Percentiles rank a stretch among this genome's conserved stretches.
Evolutionary conservation across 2,888 invertebrate species (phyloP).

Genomic region (Lasioglossum marginatum): DNA sequence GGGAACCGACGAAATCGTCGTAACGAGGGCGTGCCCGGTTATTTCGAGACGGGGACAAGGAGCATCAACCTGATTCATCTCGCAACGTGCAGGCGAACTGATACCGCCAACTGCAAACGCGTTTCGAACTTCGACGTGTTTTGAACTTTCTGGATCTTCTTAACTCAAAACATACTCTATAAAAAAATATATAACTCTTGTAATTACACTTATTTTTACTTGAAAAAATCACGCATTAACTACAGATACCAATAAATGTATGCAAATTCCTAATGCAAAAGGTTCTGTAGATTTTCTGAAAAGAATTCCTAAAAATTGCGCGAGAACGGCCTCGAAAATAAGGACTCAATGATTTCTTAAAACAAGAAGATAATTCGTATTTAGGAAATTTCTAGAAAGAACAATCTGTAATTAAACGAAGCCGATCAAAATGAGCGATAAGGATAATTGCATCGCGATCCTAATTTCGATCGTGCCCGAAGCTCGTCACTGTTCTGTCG

Average conservation of each 20-base stretch:
- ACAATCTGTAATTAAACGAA: neutral
- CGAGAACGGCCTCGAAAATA: too few relatives aligned
- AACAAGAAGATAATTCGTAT: too few relatives aligned
- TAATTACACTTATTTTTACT: neutral
- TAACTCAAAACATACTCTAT: neutral
- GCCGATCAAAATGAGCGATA: neutral
- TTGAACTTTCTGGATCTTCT: neutral
- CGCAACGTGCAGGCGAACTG: neutral
- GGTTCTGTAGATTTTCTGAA: neutral
- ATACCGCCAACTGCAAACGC: neutral
- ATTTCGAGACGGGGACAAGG: slow-evolving; percentile 70
- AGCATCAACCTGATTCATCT: slow-evolving; percentile 65
- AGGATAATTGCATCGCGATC: neutral
- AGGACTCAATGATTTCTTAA: too few relatives aligned
- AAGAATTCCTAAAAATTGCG: neutral
- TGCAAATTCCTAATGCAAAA: neutral
- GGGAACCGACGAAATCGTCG: slow-evolving; percentile 59
- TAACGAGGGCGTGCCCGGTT: slow-evolving; percentile 62
- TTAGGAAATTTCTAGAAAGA: too few relatives aligned
- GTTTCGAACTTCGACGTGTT: neutral
- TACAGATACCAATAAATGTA: neutral
- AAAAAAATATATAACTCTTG: neutral
- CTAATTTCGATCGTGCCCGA: neutral
- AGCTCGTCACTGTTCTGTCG: neutral
- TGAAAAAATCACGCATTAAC: neutral